phyloP scores from a whole-genome alignment of 2,797 vertebrate genomes.

The Neosilurus hyrtlii region DNA sequence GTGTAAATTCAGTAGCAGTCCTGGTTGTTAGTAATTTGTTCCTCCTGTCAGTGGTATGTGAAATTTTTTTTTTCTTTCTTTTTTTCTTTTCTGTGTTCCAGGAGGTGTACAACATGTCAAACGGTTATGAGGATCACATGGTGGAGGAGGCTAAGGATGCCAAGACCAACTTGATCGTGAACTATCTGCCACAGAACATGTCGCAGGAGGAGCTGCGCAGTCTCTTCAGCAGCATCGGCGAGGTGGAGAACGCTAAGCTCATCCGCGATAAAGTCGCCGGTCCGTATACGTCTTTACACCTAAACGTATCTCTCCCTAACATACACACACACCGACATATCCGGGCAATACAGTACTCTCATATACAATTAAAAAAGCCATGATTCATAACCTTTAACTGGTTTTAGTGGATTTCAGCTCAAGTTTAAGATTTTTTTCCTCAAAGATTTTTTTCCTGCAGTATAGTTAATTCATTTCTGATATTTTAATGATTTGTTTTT shows the following conservation, averaged over 20 bases:
- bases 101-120: conserved; percentile 91
- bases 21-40: neutral
- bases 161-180: conserved; percentile 96
- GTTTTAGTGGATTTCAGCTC: conserved; percentile 1
- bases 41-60: neutral
- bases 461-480: conserved; percentile 16
- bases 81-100: conserved; percentile 42
- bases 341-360: neutral
- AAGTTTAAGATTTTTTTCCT: conserved; percentile 1
- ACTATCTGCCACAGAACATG: conserved; percentile 99
- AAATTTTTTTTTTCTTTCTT: no score
- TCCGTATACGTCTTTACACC: conserved; percentile 60
- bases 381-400: neutral
- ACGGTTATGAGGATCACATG: conserved; percentile 99
- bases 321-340: neutral
- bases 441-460: neutral
- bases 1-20: no score
- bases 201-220: conserved; percentile 94
- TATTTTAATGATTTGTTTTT: conserved; percentile 34
- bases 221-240: conserved; percentile 96
- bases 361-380: neutral
- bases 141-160: conserved; percentile 92
- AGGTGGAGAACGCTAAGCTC: conserved; percentile 96
- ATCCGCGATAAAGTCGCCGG: conserved; percentile 98
- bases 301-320: neutral